Percentiles rank a stretch among this genome's conserved stretches.
phyloP scores from a whole-genome alignment of 1,140 invertebrate genomes.

The Zaprionus capensis region DNA sequence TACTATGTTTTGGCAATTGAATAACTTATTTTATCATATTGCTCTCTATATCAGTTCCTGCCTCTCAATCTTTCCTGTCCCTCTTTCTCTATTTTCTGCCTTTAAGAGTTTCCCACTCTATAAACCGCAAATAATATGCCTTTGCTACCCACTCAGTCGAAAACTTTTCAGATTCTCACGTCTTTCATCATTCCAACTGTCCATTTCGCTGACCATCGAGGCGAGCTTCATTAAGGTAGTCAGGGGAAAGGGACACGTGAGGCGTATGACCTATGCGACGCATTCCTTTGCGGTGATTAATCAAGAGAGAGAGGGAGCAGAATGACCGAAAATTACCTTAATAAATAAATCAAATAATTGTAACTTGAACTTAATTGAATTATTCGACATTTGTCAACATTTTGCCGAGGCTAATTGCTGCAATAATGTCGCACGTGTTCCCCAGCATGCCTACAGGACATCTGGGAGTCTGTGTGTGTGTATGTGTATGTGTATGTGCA shows the following conservation, averaged over 20 bases:
- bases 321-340: slow-evolving; percentile 43
- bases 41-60: too few relatives aligned
- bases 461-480: neutral
- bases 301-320: neutral
- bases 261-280: slow-evolving; percentile 3
- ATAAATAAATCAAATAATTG: slow-evolving; percentile 77
- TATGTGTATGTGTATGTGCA: slow-evolving; percentile 11
- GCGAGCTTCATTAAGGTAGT: neutral
- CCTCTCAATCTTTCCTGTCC: too few relatives aligned
- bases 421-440: slow-evolving; percentile 78
- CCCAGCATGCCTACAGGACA: slow-evolving; percentile 26
- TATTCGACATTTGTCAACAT: slow-evolving; percentile 78
- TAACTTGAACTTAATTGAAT: slow-evolving; percentile 81
- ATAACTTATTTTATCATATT: neutral
- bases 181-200: neutral
- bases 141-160: neutral
- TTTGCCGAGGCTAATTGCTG: slow-evolving; percentile 72
- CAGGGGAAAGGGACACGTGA: neutral
- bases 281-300: neutral
- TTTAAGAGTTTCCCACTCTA: too few relatives aligned
- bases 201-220: neutral
- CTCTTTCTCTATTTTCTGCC: neutral
- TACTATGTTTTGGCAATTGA: too few relatives aligned
- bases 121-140: neutral
- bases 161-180: neutral